Conservation (phyloP, 92 coral and sea anemone species). For the Bergia puertoricense region DNA sequence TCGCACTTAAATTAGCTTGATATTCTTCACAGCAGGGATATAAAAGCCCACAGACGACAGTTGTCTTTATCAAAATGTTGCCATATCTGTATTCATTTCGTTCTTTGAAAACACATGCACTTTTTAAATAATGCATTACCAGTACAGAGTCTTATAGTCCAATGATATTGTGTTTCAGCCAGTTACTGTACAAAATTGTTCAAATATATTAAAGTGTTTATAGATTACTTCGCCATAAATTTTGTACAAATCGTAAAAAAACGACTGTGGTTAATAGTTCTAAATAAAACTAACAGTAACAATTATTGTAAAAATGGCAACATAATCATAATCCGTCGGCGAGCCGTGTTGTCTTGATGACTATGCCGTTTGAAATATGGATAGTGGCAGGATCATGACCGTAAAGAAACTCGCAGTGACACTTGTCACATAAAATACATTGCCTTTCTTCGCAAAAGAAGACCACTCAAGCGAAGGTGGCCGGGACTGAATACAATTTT, state of each 20-base stretch:
- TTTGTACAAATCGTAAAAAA: neutral
- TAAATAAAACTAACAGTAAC: neutral
- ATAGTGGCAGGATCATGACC: neutral
- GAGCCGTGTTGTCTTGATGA: neutral
- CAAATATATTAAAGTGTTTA: no score
- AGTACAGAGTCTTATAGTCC: neutral
- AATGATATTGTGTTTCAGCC: no score
- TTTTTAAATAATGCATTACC: neutral
- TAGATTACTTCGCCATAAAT: neutral
- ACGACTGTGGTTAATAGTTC: neutral
- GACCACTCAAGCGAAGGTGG: no score
- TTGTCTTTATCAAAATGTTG: neutral
- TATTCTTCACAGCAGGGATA: constrained; percentile 10
- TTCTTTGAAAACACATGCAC: no score
- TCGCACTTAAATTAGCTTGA: neutral
- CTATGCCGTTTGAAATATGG: neutral
- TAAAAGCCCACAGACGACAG: neutral
- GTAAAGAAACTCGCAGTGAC: neutral
- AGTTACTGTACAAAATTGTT: no score
- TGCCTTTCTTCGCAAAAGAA: no score
- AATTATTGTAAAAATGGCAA: neutral
- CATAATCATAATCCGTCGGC: neutral
- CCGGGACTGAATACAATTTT: no score
- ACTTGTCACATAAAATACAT: no score
- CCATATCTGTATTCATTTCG: neutral